Evolutionary conservation across 2,113 vertebrate genomes (phyloP).

Genomic region (Mirza zaza): DNA sequence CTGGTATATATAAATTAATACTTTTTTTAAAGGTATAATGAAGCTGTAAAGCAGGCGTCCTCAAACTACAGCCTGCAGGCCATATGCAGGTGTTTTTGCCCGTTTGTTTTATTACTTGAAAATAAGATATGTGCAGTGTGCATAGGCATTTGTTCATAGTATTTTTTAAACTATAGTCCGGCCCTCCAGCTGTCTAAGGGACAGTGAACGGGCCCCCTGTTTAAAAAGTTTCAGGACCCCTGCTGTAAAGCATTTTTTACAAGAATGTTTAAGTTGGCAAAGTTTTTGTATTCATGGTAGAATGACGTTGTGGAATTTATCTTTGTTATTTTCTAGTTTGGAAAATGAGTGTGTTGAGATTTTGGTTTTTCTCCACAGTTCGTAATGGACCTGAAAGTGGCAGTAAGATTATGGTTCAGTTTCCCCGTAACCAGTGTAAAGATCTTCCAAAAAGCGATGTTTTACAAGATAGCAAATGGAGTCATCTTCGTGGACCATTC

Average conservation of each 20-base stretch:
- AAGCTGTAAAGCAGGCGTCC: neutral
- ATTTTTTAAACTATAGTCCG: too few relatives aligned
- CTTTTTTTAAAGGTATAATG: neutral
- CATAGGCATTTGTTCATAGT: too few relatives aligned
- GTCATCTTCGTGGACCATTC: conserved; percentile 92
- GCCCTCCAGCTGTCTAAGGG: too few relatives aligned
- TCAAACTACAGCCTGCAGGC: too few relatives aligned
- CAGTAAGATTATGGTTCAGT: conserved; percentile 96
- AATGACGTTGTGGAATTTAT: neutral
- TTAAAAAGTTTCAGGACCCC: too few relatives aligned
- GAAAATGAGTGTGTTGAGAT: neutral
- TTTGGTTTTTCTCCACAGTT: conserved; percentile 83
- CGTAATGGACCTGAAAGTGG: conserved; percentile 97
- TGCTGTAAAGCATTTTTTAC: neutral
- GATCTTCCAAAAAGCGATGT: conserved; percentile 94
- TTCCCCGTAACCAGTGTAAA: conserved; percentile 93
- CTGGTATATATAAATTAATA: neutral
- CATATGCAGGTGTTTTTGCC: too few relatives aligned
- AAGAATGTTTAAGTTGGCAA: neutral
- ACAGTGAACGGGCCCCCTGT: too few relatives aligned
- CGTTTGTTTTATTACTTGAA: too few relatives aligned
- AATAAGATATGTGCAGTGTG: too few relatives aligned
- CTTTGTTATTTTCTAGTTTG: neutral
- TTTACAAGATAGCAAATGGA: conserved; percentile 96
- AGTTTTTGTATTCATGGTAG: neutral